A percentile compares a stretch with the other conserved stretches of the same genome.
Conservation (phyloP, 2,888 invertebrate genomes). For the Ceraclea dissimilis region DNA sequence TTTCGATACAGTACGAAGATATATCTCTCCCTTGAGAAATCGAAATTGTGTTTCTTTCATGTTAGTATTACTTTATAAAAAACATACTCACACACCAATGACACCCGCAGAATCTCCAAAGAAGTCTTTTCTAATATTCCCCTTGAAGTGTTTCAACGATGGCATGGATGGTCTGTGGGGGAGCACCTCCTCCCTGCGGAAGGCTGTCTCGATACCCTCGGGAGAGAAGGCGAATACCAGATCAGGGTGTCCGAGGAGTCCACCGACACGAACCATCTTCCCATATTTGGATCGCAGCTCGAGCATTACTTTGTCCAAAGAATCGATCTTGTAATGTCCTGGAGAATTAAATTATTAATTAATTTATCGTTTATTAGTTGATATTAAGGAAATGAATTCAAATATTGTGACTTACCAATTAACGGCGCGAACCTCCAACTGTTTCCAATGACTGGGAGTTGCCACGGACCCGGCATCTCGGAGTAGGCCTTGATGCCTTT, state of each 20-base stretch:
- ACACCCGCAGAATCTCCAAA: constrained; percentile 65
- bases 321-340: constrained; percentile 52
- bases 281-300: constrained; percentile 39
- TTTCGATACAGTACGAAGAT: too few species aligned
- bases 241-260: constrained; percentile 69
- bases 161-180: constrained; percentile 69
- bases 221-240: constrained; percentile 66
- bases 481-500: constrained; percentile 44
- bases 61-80: too few species aligned
- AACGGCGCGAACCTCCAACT: constrained; percentile 71
- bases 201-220: constrained; percentile 63
- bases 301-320: constrained; percentile 47
- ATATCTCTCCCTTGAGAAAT: too few species aligned
- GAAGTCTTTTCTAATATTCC: constrained; percentile 58
- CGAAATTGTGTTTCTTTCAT: too few species aligned
- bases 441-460: constrained; percentile 67
- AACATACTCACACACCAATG: constrained; percentile 69
- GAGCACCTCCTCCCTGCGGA: constrained; percentile 60
- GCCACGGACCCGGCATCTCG: constrained; percentile 67
- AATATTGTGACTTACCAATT: constrained; percentile 46
- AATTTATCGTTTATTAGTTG: too few species aligned
- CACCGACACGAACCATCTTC: constrained; percentile 51
- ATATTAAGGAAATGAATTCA: too few species aligned
- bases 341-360: constrained; percentile 11
- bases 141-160: constrained; percentile 64